Evolutionary conservation across 1,140 invertebrate genomes (phyloP).

Genomic region (Drosophila quadrilineata): DNA sequence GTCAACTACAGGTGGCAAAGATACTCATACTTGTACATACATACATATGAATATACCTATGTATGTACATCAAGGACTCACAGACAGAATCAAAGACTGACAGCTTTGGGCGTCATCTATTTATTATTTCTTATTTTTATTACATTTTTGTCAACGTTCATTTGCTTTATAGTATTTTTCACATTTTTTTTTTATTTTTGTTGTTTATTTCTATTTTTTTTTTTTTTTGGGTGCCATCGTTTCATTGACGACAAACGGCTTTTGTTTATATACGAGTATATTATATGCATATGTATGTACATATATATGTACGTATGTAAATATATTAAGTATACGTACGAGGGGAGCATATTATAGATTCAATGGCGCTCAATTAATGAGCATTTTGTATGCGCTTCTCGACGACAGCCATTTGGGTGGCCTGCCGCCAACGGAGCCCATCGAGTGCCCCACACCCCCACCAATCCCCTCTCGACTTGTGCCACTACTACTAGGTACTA

Average conservation of each 20-base stretch:
- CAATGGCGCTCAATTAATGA: conserved; percentile 59
- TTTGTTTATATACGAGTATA: conserved; percentile 40
- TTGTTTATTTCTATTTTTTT: conserved; percentile 28
- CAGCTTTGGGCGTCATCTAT: conserved; percentile 30
- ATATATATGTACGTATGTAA: not conserved
- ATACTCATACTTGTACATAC: conserved; percentile 26
- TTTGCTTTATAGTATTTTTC: not conserved
- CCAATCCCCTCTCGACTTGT: too few relatives aligned
- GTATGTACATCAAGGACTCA: conserved; percentile 8
- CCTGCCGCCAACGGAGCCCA: too few relatives aligned
- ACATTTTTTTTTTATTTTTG: conserved; percentile 1
- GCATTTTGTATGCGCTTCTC: conserved; percentile 73
- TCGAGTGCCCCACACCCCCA: too few relatives aligned
- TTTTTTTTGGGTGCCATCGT: too few relatives aligned
- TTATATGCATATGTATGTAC: conserved; percentile 1
- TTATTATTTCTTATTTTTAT: not conserved
- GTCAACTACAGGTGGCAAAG: conserved; percentile 39
- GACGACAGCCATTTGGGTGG: conserved; percentile 55
- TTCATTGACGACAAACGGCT: conserved; percentile 69
- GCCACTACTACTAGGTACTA: too few relatives aligned
- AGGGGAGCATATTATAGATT: conserved; percentile 35
- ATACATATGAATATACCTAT: too few relatives aligned
- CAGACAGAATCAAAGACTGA: conserved; percentile 1
- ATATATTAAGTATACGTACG: conserved; percentile 12
- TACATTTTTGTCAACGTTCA: conserved; percentile 10